Percentiles rank a stretch among this genome's conserved stretches.
These are phyloP conservation scores for Murina feae DNA, from an alignment of 2,113 vertebrate species.

Conservation along the genomic window DNA sequence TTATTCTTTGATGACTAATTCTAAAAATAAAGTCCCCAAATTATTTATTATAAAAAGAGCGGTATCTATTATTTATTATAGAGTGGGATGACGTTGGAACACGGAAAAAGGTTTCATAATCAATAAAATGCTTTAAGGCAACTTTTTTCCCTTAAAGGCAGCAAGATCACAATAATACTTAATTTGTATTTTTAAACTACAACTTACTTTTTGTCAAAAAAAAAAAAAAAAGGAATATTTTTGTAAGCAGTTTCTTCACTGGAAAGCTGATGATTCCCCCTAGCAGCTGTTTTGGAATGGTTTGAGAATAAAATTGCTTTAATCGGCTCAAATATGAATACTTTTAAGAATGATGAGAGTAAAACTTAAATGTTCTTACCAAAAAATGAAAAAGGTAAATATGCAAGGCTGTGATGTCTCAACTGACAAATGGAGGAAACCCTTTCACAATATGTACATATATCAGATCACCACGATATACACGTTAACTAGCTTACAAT, in stretches of 20 bases:
- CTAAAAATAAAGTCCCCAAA: neutral
- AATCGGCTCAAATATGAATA: neutral
- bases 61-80: slow-evolving; percentile 64
- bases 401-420: neutral
- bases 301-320: slow-evolving; percentile 14
- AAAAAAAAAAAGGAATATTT: neutral
- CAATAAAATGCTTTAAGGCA: slow-evolving; percentile 56
- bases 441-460: neutral
- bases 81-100: neutral
- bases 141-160: slow-evolving; percentile 22
- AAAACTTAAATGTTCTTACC: neutral
- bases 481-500: neutral
- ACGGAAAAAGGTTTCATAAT: slow-evolving; percentile 49
- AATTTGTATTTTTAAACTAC: slow-evolving; percentile 48
- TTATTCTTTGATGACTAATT: slow-evolving; percentile 58
- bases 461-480: neutral
- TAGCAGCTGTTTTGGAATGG: neutral
- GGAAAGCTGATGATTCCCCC: neutral
- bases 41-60: slow-evolving; percentile 65
- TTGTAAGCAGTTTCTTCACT: neutral
- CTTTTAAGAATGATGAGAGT: slow-evolving; percentile 3
- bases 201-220: neutral
- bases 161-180: slow-evolving; percentile 44
- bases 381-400: neutral
- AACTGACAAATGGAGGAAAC: neutral